These are phyloP conservation scores for Ypsolopha sequella DNA, from an alignment of 2,888 invertebrate species.

Conservation along the genomic window DNA sequence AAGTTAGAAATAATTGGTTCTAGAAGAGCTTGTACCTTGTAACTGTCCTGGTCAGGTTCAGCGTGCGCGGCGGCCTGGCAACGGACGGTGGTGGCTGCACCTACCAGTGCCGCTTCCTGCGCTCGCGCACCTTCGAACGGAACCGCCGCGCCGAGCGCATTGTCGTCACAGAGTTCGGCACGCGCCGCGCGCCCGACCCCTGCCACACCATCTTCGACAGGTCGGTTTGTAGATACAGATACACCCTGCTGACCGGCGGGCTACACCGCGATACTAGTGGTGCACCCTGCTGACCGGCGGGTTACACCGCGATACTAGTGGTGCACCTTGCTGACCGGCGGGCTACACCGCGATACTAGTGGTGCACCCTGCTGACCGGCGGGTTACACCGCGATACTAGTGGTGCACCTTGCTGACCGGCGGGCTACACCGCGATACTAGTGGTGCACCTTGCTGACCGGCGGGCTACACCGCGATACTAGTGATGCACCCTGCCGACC, in stretches of 20 bases:
- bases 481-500: too few species aligned
- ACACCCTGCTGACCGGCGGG: neutral
- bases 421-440: neutral
- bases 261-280: neutral
- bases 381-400: too few species aligned
- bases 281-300: neutral
- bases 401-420: too few species aligned
- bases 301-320: too few species aligned
- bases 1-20: neutral
- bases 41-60: slow-evolving; percentile 71
- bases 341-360: too few species aligned
- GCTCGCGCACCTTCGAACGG: slow-evolving; percentile 77
- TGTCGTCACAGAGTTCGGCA: slow-evolving; percentile 89
- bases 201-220: slow-evolving; percentile 80
- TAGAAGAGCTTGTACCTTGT: neutral
- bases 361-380: too few species aligned
- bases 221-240: slow-evolving; percentile 20
- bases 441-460: neutral
- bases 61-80: slow-evolving; percentile 77
- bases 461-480: too few species aligned
- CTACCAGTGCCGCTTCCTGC: slow-evolving; percentile 84
- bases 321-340: too few species aligned
- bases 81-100: slow-evolving; percentile 32
- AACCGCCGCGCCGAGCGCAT: slow-evolving; percentile 85
- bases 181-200: slow-evolving; percentile 82